phyloP scores from a whole-genome alignment of 1,140 invertebrate genomes.

The Aphelenchoides avenae region DNA sequence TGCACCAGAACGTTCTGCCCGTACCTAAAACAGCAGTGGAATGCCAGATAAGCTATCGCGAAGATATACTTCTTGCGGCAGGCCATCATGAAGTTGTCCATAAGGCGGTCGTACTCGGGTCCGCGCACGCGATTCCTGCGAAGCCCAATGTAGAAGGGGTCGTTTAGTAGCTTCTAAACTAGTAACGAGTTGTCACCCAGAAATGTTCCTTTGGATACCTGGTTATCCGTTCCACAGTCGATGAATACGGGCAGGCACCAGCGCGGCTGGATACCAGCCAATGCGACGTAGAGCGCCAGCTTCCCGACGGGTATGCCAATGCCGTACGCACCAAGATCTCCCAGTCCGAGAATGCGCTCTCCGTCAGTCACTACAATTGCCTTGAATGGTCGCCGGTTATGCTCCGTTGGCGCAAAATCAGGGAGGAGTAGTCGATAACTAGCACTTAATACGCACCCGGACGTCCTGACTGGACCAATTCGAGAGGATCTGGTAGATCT shows the following conservation, averaged over 20 bases:
- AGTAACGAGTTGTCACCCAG: too few species aligned
- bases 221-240: conserved; percentile 87
- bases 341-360: conserved; percentile 84
- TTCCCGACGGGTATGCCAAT: conserved; percentile 75
- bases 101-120: conserved; percentile 82
- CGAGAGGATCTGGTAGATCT: conserved; percentile 63
- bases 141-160: conserved; percentile 90
- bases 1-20: conserved; percentile 63
- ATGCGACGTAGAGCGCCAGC: conserved; percentile 81
- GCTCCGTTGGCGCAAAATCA: background rate
- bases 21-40: conserved; percentile 5
- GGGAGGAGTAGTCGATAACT: background rate
- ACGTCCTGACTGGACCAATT: conserved; percentile 86
- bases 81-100: conserved; percentile 97
- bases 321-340: conserved; percentile 86
- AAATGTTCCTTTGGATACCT: conserved; percentile 61
- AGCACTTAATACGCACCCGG: conserved; percentile 60
- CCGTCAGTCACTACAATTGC: conserved; percentile 89
- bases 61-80: conserved; percentile 70
- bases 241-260: conserved; percentile 84
- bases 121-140: conserved; percentile 79
- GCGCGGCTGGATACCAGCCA: conserved; percentile 86
- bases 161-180: conserved; percentile 73
- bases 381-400: conserved; percentile 63
- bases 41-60: background rate